These are phyloP conservation scores for Ditula angustiorana DNA, from an alignment of 2,888 invertebrate species.

Conservation along the genomic window DNA sequence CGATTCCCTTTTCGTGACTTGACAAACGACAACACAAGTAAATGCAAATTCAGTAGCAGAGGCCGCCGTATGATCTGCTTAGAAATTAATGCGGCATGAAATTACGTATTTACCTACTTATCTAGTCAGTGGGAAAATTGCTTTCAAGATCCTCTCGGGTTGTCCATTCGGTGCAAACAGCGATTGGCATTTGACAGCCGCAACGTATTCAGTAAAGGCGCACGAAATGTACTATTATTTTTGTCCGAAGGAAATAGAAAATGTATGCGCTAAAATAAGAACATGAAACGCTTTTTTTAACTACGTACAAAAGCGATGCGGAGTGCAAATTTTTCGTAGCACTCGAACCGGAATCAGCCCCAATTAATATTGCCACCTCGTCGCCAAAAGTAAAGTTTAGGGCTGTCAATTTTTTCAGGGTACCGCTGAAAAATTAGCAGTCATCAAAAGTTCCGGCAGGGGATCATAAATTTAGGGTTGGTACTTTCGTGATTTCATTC, in stretches of 20 bases:
- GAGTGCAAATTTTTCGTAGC: background rate
- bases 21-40: constrained; percentile 38
- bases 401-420: constrained; percentile 60
- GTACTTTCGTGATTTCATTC: constrained; percentile 74
- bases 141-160: constrained; percentile 65
- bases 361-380: constrained; percentile 59
- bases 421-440: constrained; percentile 74
- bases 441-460: constrained; percentile 69
- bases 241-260: background rate
- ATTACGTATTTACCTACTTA: constrained; percentile 83
- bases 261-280: background rate
- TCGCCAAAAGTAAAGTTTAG: constrained; percentile 53
- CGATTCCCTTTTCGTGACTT: constrained; percentile 22
- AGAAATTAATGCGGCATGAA: constrained; percentile 77
- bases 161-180: constrained; percentile 68
- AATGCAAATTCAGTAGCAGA: constrained; percentile 44
- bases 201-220: constrained; percentile 43
- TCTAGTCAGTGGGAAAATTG: constrained; percentile 80
- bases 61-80: constrained; percentile 67
- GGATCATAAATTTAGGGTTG: constrained; percentile 76
- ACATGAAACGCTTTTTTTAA: background rate
- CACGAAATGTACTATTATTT: constrained; percentile 26
- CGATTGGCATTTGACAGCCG: constrained; percentile 72
- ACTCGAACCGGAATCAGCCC: constrained; percentile 33
- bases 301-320: background rate